These are phyloP conservation scores for Diceros bicornis DNA, from an alignment of 2,797 vertebrate species.

Conservation along the genomic window DNA sequence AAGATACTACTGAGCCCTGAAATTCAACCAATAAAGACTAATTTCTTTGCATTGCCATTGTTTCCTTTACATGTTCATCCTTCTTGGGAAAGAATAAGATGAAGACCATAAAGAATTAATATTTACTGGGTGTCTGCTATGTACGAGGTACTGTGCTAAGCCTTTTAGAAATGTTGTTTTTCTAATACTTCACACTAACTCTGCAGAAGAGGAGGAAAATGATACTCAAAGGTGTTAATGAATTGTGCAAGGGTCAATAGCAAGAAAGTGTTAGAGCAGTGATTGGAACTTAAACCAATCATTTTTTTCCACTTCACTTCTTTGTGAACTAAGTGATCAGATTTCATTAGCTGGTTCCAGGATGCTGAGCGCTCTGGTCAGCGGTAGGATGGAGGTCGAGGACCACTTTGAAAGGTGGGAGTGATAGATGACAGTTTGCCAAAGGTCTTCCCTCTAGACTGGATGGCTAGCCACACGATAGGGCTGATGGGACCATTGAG, in stretches of 20 bases:
- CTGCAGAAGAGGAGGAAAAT: not conserved
- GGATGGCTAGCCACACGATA: accelerated
- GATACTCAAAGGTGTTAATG: not conserved
- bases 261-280: not conserved
- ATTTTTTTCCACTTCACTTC: not conserved
- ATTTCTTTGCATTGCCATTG: not conserved
- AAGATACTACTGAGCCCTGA: not conserved
- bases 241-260: not conserved
- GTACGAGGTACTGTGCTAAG: not conserved
- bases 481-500: not conserved
- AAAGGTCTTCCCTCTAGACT: not conserved
- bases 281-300: not conserved
- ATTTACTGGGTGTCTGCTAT: not conserved
- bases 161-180: not conserved
- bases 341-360: not conserved
- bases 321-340: not conserved
- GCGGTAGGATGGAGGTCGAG: not conserved
- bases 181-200: not conserved
- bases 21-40: not conserved
- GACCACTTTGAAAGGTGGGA: not conserved
- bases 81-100: not conserved
- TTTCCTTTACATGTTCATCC: not conserved
- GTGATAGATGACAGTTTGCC: not conserved
- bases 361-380: not conserved
- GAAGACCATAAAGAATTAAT: not conserved